Evolutionary conservation across 2,888 invertebrate genomes (phyloP).

Genomic region (Agrotis ipsilon): DNA sequence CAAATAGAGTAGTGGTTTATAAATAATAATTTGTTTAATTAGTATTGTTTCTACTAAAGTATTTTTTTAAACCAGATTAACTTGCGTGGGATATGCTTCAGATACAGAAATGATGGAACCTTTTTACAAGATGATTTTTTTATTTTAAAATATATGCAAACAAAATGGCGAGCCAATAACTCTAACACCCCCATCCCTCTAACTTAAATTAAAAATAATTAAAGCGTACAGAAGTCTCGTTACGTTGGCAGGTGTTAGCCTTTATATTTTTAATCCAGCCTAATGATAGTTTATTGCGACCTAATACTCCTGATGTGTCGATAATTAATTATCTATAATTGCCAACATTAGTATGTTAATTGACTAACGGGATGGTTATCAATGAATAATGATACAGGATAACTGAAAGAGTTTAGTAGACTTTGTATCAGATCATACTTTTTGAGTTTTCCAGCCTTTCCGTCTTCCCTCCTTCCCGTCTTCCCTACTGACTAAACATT

Average conservation of each 20-base stretch:
- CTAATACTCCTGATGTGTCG: conserved; percentile 46
- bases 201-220: conserved; percentile 24
- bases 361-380: conserved; percentile 31
- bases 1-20: no score
- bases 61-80: no score
- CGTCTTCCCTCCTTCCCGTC: no score
- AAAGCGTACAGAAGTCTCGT: conserved; percentile 22
- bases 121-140: no score
- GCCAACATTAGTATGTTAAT: conserved; percentile 39
- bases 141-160: no score
- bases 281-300: conserved; percentile 51
- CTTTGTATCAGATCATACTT: neutral
- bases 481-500: no score
- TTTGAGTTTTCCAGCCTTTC: no score
- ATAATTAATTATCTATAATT: conserved; percentile 57
- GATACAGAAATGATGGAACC: neutral
- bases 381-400: conserved; percentile 11
- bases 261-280: conserved; percentile 36
- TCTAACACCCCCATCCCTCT: neutral
- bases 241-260: conserved; percentile 44
- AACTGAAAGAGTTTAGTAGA: neutral
- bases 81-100: no score
- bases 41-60: no score
- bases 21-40: no score
- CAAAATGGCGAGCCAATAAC: neutral